phyloP scores from a whole-genome alignment of 1,140 invertebrate genomes.

The Medauroidea extradentata region DNA sequence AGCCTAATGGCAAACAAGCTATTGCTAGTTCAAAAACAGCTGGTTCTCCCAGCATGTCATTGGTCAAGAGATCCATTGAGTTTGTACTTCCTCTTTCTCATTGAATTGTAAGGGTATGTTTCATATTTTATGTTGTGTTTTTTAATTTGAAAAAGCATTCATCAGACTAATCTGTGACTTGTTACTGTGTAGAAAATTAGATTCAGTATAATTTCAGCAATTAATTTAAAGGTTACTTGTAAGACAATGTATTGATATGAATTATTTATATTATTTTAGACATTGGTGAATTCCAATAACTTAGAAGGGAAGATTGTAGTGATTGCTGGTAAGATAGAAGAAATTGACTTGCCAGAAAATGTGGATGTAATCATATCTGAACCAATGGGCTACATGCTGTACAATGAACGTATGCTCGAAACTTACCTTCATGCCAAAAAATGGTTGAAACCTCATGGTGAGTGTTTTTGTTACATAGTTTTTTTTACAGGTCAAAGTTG shows the following conservation, averaged over 20 bases:
- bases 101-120: too few relatives aligned
- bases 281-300: slow-evolving; percentile 86
- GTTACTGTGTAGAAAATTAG: too few relatives aligned
- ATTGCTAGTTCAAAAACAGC: too few relatives aligned
- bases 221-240: neutral
- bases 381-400: slow-evolving; percentile 99
- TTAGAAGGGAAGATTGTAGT: slow-evolving; percentile 83
- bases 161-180: too few relatives aligned
- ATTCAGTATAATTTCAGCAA: neutral
- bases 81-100: too few relatives aligned
- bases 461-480: too few relatives aligned
- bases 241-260: neutral
- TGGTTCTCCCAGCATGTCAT: too few relatives aligned
- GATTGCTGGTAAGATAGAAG: slow-evolving; percentile 97
- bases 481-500: neutral
- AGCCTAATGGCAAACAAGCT: too few relatives aligned
- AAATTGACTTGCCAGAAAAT: slow-evolving; percentile 90
- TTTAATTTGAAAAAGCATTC: too few relatives aligned
- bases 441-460: slow-evolving; percentile 87
- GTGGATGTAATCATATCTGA: slow-evolving; percentile 98
- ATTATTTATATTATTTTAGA: slow-evolving; percentile 43
- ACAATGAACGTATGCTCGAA: slow-evolving; percentile 99
- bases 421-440: slow-evolving; percentile 98
- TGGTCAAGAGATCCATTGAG: too few relatives aligned
- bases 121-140: too few relatives aligned